phyloP scores from a whole-genome alignment of 2,888 invertebrate genomes.

The Calliopum simillimum region DNA sequence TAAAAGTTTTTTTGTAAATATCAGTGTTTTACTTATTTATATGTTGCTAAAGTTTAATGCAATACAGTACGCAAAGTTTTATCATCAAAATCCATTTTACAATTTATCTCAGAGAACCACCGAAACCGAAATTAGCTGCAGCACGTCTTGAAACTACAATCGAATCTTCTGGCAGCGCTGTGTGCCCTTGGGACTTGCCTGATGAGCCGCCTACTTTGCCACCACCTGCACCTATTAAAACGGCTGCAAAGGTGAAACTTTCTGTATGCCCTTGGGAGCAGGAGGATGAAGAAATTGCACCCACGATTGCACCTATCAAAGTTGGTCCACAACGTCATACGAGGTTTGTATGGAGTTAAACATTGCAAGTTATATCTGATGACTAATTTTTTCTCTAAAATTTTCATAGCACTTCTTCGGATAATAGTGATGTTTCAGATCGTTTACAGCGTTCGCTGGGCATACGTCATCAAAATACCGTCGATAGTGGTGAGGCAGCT shows the following conservation, averaged over 20 bases:
- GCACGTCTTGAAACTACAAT: slow-evolving; percentile 59
- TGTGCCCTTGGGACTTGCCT: slow-evolving; percentile 66
- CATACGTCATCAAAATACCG: slow-evolving; percentile 77
- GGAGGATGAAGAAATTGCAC: slow-evolving; percentile 45
- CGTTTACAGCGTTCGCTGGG: slow-evolving; percentile 74
- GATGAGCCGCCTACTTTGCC: slow-evolving; percentile 43
- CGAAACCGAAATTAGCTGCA: slow-evolving; percentile 54
- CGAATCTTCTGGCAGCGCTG: slow-evolving; percentile 57
- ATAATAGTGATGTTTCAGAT: slow-evolving; percentile 75
- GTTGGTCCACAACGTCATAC: slow-evolving; percentile 50
- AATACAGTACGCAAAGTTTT: slow-evolving; percentile 23
- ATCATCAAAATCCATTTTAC: slow-evolving; percentile 28
- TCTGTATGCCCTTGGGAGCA: slow-evolving; percentile 64
- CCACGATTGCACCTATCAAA: slow-evolving; percentile 41
- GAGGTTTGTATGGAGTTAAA: slow-evolving; percentile 49
- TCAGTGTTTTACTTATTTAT: slow-evolving; percentile 1
- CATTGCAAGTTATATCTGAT: background rate
- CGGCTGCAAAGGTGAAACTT: slow-evolving; percentile 52
- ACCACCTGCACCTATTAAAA: slow-evolving; percentile 36
- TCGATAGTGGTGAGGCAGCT: slow-evolving; percentile 72
- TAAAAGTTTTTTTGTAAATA: background rate
- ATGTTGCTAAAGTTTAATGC: slow-evolving; percentile 34
- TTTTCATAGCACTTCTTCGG: slow-evolving; percentile 69
- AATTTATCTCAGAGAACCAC: slow-evolving; percentile 53
- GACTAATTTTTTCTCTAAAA: background rate